phyloP scores from a whole-genome alignment of 1,140 invertebrate species.

The Eufriesea mexicana region DNA sequence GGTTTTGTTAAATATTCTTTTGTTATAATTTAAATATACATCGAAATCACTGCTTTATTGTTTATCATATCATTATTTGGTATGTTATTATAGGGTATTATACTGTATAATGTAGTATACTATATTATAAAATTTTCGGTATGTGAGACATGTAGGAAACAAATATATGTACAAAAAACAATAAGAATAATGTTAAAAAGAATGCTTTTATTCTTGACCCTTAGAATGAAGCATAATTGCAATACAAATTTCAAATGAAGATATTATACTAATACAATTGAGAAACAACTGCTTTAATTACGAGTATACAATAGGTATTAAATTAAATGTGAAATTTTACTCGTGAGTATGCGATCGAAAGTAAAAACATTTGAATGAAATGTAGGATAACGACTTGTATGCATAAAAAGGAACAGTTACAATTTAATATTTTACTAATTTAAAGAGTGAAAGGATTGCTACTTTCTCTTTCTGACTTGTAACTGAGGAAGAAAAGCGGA shows the following conservation, averaged over 20 bases:
- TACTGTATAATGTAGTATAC: no score
- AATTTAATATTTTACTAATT: not conserved
- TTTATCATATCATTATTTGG: no score
- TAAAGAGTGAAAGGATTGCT: constrained; percentile 24
- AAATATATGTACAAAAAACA: no score
- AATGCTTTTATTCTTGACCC: not conserved
- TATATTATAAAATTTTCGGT: no score
- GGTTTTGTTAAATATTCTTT: no score
- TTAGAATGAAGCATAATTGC: not conserved
- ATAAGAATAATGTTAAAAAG: not conserved
- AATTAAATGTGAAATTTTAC: not conserved
- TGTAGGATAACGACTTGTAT: not conserved
- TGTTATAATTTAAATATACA: no score
- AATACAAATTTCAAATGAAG: not conserved
- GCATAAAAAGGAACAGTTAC: not conserved
- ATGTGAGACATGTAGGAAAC: no score
- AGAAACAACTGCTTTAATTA: not conserved
- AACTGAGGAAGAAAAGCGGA: constrained; percentile 36
- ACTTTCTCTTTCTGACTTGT: constrained; percentile 27
- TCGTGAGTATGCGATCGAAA: not conserved
- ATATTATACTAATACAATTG: not conserved
- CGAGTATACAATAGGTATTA: not conserved
- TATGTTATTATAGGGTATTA: no score
- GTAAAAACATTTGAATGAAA: not conserved
- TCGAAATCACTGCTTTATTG: no score